Conservation (phyloP, 2,888 invertebrate species). For the Acanthosepion pharaonis region DNA sequence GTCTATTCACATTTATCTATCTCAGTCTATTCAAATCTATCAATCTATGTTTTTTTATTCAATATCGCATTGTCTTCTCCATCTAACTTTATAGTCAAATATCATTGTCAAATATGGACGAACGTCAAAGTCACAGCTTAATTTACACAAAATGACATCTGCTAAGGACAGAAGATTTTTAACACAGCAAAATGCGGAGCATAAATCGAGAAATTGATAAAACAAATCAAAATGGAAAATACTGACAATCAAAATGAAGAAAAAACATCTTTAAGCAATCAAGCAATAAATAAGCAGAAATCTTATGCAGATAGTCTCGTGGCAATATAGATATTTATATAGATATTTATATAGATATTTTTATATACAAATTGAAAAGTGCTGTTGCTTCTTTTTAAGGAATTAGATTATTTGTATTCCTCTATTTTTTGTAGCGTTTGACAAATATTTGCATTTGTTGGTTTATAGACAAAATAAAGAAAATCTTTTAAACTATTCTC, state of each 20-base stretch:
- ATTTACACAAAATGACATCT: constrained; percentile 4
- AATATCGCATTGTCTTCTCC: background rate
- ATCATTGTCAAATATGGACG: constrained; percentile 20
- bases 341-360: background rate
- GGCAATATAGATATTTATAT: background rate
- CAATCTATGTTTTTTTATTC: background rate
- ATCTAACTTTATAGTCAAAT: background rate
- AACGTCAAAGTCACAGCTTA: background rate
- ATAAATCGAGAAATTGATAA: background rate
- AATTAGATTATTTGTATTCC: background rate
- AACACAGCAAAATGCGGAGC: background rate
- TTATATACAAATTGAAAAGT: background rate
- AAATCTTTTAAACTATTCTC: background rate
- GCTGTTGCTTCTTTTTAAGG: background rate
- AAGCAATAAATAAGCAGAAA: background rate
- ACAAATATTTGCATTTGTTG: background rate
- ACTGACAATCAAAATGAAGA: background rate
- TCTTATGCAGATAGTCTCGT: background rate
- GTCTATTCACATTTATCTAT: background rate
- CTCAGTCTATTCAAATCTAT: background rate
- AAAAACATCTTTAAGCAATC: background rate
- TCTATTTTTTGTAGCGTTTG: background rate
- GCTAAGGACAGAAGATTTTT: background rate
- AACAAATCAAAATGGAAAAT: constrained; percentile 9
- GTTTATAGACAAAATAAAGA: background rate